These are phyloP conservation scores for Bubo bubo DNA, from an alignment of 2,113 vertebrate genomes.

Conservation along the genomic window DNA sequence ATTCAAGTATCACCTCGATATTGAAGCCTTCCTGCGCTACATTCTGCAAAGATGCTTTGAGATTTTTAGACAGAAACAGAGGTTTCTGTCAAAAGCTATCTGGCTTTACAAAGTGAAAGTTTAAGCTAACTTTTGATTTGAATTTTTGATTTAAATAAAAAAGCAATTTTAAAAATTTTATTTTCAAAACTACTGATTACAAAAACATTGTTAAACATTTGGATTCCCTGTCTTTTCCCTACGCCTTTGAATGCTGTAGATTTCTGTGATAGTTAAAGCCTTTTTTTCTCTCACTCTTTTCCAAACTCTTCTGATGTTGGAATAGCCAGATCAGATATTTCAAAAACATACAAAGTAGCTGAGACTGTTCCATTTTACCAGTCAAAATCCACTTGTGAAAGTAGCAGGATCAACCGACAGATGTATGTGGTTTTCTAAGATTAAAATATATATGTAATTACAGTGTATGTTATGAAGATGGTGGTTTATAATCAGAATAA, in stretches of 20 bases:
- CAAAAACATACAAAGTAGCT: background rate
- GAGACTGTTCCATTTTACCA: background rate
- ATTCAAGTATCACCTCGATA: background rate
- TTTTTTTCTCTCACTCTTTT: background rate
- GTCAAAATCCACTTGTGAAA: background rate
- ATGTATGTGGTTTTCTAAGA: conserved; percentile 54
- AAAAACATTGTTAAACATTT: background rate
- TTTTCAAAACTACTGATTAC: background rate
- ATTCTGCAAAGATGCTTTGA: background rate
- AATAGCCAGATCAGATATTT: background rate
- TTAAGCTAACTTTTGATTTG: background rate
- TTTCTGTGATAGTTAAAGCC: background rate
- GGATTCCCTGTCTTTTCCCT: background rate
- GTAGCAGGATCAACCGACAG: background rate
- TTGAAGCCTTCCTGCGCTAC: background rate
- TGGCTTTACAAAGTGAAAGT: background rate
- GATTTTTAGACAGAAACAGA: background rate
- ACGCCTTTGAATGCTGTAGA: background rate
- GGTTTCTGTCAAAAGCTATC: background rate
- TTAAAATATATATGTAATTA: conserved; percentile 63
- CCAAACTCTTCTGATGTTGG: background rate
- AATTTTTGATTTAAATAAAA: background rate
- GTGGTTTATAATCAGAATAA: conserved; percentile 58
- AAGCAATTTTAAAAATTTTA: background rate
- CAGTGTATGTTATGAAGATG: conserved; percentile 28